Base-by-base conservation (phyloP, 30 jellyfish, hydroid and myxozoan species). In the Sanderia malayensis region DNA sequence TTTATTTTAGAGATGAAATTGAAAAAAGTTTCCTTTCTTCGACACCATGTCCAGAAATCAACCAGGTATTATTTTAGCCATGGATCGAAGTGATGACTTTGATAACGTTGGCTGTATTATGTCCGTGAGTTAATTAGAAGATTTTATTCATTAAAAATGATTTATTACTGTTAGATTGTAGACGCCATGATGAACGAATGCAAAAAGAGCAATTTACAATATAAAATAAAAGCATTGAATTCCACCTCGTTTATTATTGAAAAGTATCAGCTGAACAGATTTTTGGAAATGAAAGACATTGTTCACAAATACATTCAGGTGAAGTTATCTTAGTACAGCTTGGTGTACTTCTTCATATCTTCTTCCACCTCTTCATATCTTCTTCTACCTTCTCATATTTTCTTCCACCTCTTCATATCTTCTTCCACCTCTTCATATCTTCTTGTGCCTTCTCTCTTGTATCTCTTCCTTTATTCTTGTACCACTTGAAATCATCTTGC, bases 101-200 rank as follows among this genome's bases (percentile, higher is more conserved):
- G 58, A 1, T 21, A 1, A 32, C 15, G 1, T 26, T 44, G 13
- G 22, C 22, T 58, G 21, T 6, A 10, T 24, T 7, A 10, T 33
- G 34, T 20, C 44, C 0, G n/a, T n/a, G n/a, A n/a, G n/a, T n/a
- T n/a, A n/a, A n/a, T n/a, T n/a, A n/a, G n/a, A n/a, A n/a, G n/a
- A n/a, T n/a, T n/a, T n/a, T n/a, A n/a, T n/a, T n/a, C n/a, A n/a
- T n/a, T n/a, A n/a, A n/a, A n/a, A n/a, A n/a, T n/a, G n/a, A n/a
- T n/a, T 59, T 26, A 22, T 64, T 15, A 22, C 31, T 57, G 68
- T 37, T 61, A 87, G 96, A 37, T 80, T 31, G 68, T 88, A 0
- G 93, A 74, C 62, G 79, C 45, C 19, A 28, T 88, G 82, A 61
- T 88, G 30, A 80, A 61, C 37, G 95, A 81, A 81, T 88, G 97